Conservation (phyloP, 2,888 invertebrate genomes). For the Callinectes sapidus region DNA sequence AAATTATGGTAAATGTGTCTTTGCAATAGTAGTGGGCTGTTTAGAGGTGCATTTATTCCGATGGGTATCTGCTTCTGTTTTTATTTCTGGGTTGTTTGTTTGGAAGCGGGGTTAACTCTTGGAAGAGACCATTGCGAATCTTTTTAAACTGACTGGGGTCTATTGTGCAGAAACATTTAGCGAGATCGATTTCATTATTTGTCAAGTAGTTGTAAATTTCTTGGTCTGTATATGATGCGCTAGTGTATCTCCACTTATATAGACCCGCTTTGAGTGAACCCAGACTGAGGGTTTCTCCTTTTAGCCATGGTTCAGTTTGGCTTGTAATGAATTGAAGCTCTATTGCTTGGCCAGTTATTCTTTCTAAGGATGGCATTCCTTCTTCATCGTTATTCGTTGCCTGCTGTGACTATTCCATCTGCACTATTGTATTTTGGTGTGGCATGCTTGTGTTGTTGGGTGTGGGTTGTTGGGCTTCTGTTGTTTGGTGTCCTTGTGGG, state of each 20-base stretch:
- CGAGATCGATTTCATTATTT: neutral
- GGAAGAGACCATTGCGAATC: neutral
- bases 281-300: neutral
- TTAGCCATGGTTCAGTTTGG: neutral
- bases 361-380: neutral
- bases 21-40: neutral
- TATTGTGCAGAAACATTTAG: neutral
- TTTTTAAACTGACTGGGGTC: neutral
- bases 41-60: neutral
- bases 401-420: too few relatives aligned
- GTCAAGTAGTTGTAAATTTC: neutral
- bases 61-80: neutral
- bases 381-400: neutral
- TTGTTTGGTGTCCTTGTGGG: neutral
- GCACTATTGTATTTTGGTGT: too few relatives aligned
- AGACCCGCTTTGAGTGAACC: too few relatives aligned
- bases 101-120: neutral
- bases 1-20: too few relatives aligned
- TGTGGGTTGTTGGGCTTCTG: too few relatives aligned
- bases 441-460: neutral
- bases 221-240: neutral
- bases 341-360: neutral
- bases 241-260: neutral
- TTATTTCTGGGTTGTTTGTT: neutral
- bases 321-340: neutral